Evolutionary conservation across 2,888 invertebrate species (phyloP).

Genomic region (Tricholauxania praeusta): DNA sequence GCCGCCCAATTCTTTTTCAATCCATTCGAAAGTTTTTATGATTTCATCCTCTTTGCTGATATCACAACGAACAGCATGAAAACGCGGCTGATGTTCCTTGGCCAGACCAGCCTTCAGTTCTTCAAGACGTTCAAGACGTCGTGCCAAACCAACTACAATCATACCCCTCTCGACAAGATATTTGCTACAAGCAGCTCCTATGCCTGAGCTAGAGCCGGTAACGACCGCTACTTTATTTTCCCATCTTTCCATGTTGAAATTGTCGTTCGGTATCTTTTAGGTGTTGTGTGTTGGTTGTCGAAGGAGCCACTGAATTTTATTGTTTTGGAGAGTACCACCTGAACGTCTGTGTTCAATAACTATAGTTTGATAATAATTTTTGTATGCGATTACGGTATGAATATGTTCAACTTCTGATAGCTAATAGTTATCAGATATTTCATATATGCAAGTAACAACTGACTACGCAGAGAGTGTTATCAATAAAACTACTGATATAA

Average conservation of each 20-base stretch:
- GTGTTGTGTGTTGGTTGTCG: constrained; percentile 26
- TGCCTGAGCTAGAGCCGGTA: constrained; percentile 73
- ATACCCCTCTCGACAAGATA: constrained; percentile 67
- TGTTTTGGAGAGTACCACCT: too few relatives aligned
- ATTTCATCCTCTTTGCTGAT: constrained; percentile 71
- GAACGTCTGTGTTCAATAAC: too few relatives aligned
- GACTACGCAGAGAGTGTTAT: too few relatives aligned
- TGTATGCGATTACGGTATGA: too few relatives aligned
- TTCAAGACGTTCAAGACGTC: constrained; percentile 67
- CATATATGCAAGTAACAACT: too few relatives aligned
- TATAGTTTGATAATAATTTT: too few relatives aligned
- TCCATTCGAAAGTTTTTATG: constrained; percentile 68
- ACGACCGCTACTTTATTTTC: constrained; percentile 71
- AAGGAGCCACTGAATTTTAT: too few relatives aligned
- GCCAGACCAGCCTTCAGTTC: constrained; percentile 49
- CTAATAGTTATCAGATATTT: too few relatives aligned
- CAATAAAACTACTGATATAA: too few relatives aligned
- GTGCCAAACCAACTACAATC: constrained; percentile 70
- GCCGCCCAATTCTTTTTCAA: constrained; percentile 69
- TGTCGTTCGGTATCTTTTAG: neutral
- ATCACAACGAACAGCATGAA: constrained; percentile 69
- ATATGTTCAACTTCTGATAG: too few relatives aligned
- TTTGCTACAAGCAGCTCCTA: constrained; percentile 68
- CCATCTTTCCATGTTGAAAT: constrained; percentile 69
- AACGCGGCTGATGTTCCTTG: constrained; percentile 48